Conservation (phyloP, 2,113 vertebrate species). For the Choloepus hoffmanni region DNA sequence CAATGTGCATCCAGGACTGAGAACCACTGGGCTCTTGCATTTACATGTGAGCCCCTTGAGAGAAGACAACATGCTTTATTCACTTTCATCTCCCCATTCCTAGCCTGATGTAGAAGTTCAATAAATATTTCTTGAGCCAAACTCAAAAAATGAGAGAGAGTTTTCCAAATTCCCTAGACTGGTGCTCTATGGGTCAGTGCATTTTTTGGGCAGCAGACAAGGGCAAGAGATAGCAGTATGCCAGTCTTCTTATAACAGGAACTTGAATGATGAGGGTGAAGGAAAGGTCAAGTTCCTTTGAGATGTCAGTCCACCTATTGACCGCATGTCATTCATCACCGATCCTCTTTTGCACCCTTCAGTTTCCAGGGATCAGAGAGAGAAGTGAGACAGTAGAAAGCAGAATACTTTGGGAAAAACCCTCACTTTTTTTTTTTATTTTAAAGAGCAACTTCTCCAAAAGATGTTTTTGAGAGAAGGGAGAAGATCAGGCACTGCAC, state of each 20-base stretch:
- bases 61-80: background rate
- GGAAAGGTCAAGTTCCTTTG: background rate
- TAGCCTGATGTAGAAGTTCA: background rate
- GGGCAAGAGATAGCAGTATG: background rate
- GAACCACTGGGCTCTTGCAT: background rate
- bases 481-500: background rate
- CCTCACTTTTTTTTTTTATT: background rate
- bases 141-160: background rate
- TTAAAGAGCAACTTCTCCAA: background rate
- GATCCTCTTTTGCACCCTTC: background rate
- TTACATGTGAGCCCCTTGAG: background rate
- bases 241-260: background rate
- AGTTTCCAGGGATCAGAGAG: background rate
- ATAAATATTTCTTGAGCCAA: background rate
- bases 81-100: background rate
- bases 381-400: background rate
- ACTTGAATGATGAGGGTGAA: background rate
- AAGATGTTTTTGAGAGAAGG: background rate
- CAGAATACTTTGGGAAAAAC: background rate
- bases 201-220: background rate
- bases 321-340: background rate
- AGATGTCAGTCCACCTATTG: background rate
- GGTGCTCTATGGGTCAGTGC: background rate
- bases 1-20: background rate
- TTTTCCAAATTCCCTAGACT: background rate